Conservation (phyloP, 92 coral and sea anemone genomes). For the Plumapathes pennacea region DNA sequence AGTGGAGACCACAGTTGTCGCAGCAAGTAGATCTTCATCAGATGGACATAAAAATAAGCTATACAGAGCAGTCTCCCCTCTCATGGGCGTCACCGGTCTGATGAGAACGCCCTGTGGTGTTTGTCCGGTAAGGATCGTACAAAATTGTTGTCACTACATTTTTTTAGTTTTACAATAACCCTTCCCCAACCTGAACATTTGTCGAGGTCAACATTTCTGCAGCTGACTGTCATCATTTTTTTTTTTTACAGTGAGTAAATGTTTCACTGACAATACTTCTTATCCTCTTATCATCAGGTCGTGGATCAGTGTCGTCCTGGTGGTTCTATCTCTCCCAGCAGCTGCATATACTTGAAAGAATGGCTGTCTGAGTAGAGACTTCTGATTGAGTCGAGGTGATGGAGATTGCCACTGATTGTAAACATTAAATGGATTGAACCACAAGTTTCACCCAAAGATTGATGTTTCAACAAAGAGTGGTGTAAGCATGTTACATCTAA, state of each 20-base stretch:
- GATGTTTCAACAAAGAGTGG: too few species aligned
- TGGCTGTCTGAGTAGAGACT: slow-evolving; percentile 84
- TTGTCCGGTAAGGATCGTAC: slow-evolving; percentile 73
- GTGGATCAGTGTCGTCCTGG: slow-evolving; percentile 83
- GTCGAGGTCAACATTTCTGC: background rate
- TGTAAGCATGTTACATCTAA: too few species aligned
- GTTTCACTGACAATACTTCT: too few species aligned
- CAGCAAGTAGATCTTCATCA: slow-evolving; percentile 48
- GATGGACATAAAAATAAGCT: slow-evolving; percentile 74
- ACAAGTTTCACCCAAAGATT: too few species aligned
- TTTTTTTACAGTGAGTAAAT: too few species aligned
- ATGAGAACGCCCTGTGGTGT: slow-evolving; percentile 95
- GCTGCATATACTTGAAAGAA: slow-evolving; percentile 91
- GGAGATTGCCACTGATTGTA: too few species aligned
- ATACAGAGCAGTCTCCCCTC: slow-evolving; percentile 72
- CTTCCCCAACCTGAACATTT: too few species aligned
- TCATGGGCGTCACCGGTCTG: slow-evolving; percentile 77
- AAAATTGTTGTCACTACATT: too few species aligned
- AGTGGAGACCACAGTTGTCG: slow-evolving; percentile 79
- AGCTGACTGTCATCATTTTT: background rate
- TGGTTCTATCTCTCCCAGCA: slow-evolving; percentile 88
- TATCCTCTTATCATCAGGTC: slow-evolving; percentile 55
- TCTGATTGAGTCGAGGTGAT: too few species aligned
- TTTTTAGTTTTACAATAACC: too few species aligned
- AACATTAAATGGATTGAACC: too few species aligned